Conservation (phyloP, 2,888 invertebrate species). For the Brassicogethes aeneus region DNA sequence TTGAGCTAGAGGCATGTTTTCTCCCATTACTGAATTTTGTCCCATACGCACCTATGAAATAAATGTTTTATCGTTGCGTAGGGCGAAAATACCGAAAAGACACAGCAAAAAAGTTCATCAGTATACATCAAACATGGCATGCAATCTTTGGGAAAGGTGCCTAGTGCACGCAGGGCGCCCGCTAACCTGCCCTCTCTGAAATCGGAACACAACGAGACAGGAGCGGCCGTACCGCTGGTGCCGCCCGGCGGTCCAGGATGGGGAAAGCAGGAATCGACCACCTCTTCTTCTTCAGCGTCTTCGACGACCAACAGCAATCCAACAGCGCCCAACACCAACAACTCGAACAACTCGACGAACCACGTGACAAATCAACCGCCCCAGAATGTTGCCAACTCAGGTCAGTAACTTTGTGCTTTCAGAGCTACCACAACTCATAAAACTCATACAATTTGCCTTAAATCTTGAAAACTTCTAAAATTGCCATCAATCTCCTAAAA, state of each 20-base stretch:
- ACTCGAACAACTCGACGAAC: constrained; percentile 22
- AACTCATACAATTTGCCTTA: too few species aligned
- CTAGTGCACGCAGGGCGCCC: constrained; percentile 95
- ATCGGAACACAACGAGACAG: constrained; percentile 81
- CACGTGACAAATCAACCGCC: constrained; percentile 21
- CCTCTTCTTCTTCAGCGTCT: constrained; percentile 34
- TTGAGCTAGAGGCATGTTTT: too few species aligned
- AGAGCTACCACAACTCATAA: too few species aligned
- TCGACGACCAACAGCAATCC: constrained; percentile 5
- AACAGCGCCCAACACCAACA: constrained; percentile 10
- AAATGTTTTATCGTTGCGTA: too few species aligned
- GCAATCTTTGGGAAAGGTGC: constrained; percentile 99
- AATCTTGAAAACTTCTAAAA: too few species aligned
- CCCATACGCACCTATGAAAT: too few species aligned
- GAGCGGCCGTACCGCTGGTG: constrained; percentile 69
- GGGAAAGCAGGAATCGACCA: constrained; percentile 50
- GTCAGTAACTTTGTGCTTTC: too few species aligned
- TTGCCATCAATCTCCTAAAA: too few species aligned
- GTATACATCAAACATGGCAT: constrained; percentile 95
- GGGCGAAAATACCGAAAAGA: constrained; percentile 83
- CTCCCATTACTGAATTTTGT: too few species aligned
- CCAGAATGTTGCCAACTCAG: constrained; percentile 15
- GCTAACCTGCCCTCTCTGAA: constrained; percentile 98
- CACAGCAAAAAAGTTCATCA: constrained; percentile 80
- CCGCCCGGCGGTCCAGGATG: constrained; percentile 74